Base-by-base conservation (phyloP, 1,140 invertebrate species). In the Aphaenogaster ashmeadi region DNA sequence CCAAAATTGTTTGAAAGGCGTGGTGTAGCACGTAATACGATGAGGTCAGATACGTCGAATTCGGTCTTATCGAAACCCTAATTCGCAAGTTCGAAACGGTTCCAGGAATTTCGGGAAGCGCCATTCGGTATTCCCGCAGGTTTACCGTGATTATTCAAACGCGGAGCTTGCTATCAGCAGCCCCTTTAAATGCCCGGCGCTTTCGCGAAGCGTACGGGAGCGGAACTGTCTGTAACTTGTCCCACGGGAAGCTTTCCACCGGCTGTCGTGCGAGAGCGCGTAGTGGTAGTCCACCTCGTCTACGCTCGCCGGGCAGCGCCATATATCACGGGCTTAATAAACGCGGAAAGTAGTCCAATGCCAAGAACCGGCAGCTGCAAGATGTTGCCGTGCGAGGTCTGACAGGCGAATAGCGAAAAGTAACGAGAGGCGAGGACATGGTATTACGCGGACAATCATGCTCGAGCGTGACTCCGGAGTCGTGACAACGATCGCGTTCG, bases 311-410 rank as follows among this genome's bases (percentile, higher is more conserved):
- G 36, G 74, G 72, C 75, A 79, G 67, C 86, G 86, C 79, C 87
- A 91, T 91, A 91, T 91, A 90, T 91, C 90, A 91, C 88, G 74
- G 83, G 71, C 86, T 90, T 87, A 84, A 90, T 90, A 89, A 91
- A 91, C 89, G 78, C 69, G 84, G 69, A 91, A 90, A 91, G 87
- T 88, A 88, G 87, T 87, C 85, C 88, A 89, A 89, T 88, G 81
- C 67, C 88, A 89, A 91, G 85, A 74, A 87, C 80, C 75, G 71
- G 85, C 84, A 66, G 44, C 54, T 78, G 69, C 77, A 87, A 81
- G 64, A 62, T 56, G 64, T 36, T 52, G 69, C 84, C 52, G 74
- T 6, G 44, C 33, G 11, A 18, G 18, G 52, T 84, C 80, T 84
- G 80, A 84, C 71, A 47, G 77, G 33, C 66, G 54, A 44, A 47